These are phyloP conservation scores for Orchesella cincta DNA, from an alignment of 1,140 invertebrate species.

Conservation along the genomic window DNA sequence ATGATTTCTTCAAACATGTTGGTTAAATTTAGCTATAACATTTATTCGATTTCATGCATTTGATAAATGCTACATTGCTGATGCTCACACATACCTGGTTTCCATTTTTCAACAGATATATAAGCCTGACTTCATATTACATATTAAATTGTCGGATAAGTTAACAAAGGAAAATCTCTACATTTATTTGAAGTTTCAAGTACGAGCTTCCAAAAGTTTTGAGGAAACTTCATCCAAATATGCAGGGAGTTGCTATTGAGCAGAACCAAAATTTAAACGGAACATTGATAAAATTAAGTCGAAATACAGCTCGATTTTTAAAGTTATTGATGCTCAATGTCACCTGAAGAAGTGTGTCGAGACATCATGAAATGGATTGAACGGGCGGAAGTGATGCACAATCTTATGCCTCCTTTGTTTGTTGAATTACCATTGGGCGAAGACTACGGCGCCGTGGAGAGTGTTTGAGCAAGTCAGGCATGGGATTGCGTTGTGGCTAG, in stretches of 20 bases:
- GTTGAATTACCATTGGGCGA: background rate
- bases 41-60: too few species aligned
- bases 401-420: background rate
- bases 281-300: background rate
- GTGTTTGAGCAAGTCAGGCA: too few species aligned
- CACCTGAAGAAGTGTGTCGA: background rate
- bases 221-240: background rate
- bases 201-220: conserved; percentile 21
- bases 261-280: background rate
- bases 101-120: too few species aligned
- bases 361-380: conserved; percentile 14
- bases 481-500: too few species aligned
- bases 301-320: background rate
- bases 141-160: background rate
- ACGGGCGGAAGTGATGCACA: background rate
- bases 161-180: background rate
- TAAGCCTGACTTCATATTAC: conserved; percentile 11
- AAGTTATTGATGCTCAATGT: conserved; percentile 10
- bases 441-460: too few species aligned
- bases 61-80: too few species aligned
- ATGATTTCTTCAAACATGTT: background rate
- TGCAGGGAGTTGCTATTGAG: background rate
- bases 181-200: conserved; percentile 15
- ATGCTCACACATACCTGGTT: too few species aligned
- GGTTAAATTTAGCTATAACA: too few species aligned